A percentile compares a stretch with the other conserved stretches of the same genome.
Evolutionary conservation across 2,888 invertebrate genomes (phyloP).

Genomic region (Dicycla oo): DNA sequence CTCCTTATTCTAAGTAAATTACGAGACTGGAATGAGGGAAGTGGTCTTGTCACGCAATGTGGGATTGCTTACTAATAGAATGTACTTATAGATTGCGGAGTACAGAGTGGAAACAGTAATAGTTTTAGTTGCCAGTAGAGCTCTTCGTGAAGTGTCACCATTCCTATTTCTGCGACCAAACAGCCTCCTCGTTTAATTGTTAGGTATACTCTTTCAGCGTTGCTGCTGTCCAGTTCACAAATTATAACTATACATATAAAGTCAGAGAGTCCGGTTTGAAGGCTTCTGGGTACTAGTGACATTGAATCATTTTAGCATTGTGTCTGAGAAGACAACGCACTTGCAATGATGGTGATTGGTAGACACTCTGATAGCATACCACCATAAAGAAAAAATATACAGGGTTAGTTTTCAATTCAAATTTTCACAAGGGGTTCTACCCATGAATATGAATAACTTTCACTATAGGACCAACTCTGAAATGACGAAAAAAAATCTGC

Average conservation of each 20-base stretch:
- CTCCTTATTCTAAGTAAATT: slow-evolving; percentile 3
- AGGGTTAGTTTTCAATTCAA: too few species aligned
- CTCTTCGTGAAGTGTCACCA: neutral
- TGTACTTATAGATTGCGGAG: neutral
- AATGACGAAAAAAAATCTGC: too few species aligned
- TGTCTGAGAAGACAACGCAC: neutral
- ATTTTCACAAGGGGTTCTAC: too few species aligned
- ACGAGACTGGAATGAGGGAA: slow-evolving; percentile 11
- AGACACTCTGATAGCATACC: neutral
- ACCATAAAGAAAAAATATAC: too few species aligned
- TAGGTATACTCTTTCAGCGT: too few species aligned
- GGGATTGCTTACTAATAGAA: slow-evolving; percentile 6
- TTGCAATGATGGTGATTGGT: neutral
- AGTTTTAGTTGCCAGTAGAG: neutral
- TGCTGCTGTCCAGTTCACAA: neutral
- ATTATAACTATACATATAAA: too few species aligned
- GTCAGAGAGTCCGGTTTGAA: too few species aligned
- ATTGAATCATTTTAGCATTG: neutral
- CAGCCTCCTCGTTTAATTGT: too few species aligned
- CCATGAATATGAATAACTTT: too few species aligned
- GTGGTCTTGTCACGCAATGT: slow-evolving; percentile 36
- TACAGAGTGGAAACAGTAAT: neutral
- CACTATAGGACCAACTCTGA: too few species aligned
- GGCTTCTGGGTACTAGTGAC: neutral
- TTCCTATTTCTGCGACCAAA: neutral